phyloP scores from a whole-genome alignment of 2,888 invertebrate species.

The Cabera pusaria region DNA sequence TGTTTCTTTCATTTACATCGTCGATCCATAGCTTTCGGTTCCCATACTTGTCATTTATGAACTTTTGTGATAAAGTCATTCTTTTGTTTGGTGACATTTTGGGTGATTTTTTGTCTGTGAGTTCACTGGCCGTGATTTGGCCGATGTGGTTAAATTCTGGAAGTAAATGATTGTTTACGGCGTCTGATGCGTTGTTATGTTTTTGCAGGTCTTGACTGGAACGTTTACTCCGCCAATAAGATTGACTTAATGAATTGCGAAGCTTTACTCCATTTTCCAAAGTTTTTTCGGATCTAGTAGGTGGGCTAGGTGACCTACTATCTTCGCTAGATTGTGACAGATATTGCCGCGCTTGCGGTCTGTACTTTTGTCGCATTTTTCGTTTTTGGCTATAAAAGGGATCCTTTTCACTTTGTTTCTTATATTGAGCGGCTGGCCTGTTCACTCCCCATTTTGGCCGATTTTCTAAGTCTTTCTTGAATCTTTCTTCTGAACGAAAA shows the following conservation, averaged over 20 bases:
- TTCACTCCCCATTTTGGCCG: slow-evolving; percentile 91
- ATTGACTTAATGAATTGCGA: slow-evolving; percentile 76
- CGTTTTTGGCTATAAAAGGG: slow-evolving; percentile 90
- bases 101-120: slow-evolving; percentile 63
- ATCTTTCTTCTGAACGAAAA: slow-evolving; percentile 79
- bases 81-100: slow-evolving; percentile 63
- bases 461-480: slow-evolving; percentile 83
- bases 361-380: slow-evolving; percentile 86
- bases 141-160: slow-evolving; percentile 77
- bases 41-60: slow-evolving; percentile 80
- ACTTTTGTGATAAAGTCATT: slow-evolving; percentile 77
- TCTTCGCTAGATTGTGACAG: slow-evolving; percentile 85
- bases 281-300: slow-evolving; percentile 61
- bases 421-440: slow-evolving; percentile 90
- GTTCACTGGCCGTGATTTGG: slow-evolving; percentile 65
- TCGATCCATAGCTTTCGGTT: slow-evolving; percentile 76
- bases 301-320: slow-evolving; percentile 83
- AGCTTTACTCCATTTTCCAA: slow-evolving; percentile 62
- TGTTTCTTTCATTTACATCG: slow-evolving; percentile 59
- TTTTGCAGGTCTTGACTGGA: slow-evolving; percentile 71
- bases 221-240: slow-evolving; percentile 76
- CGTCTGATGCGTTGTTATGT: slow-evolving; percentile 48
- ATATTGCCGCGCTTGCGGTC: slow-evolving; percentile 82
- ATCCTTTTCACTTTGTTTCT: slow-evolving; percentile 95
- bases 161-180: slow-evolving; percentile 64